phyloP scores from a whole-genome alignment of 2,113 vertebrate species.

The Corythaeola cristata region DNA sequence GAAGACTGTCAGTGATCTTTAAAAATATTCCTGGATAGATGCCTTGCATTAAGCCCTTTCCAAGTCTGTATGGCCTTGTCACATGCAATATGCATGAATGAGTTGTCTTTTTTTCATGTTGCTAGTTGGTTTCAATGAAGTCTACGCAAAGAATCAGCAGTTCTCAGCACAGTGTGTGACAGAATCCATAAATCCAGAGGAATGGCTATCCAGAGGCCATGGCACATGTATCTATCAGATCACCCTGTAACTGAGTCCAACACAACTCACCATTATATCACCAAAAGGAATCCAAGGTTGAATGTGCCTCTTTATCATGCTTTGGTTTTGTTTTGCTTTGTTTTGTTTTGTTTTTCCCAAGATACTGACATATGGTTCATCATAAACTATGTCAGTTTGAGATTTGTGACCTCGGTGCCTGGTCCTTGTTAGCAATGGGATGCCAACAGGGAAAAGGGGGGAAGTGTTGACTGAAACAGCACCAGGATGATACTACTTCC shows the following conservation, averaged over 20 bases:
- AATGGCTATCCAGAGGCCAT: neutral
- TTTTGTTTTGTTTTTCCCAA: neutral
- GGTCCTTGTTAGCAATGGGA: neutral
- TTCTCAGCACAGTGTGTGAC: neutral
- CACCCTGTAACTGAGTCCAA: neutral
- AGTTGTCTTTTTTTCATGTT: neutral
- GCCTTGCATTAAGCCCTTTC: neutral
- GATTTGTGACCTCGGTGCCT: neutral
- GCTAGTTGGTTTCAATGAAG: neutral
- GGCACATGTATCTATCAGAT: neutral
- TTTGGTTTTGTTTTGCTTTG: no score
- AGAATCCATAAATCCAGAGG: neutral
- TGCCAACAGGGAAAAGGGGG: neutral
- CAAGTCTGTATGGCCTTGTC: neutral
- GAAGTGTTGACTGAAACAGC: neutral
- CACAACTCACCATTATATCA: neutral
- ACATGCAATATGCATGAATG: neutral
- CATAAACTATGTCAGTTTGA: neutral
- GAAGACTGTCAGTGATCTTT: neutral
- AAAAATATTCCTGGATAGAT: neutral
- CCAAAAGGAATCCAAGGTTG: neutral
- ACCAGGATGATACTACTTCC: neutral
- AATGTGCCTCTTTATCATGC: neutral
- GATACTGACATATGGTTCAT: neutral
- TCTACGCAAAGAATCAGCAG: neutral